These are phyloP conservation scores for Osmerus eperlanus DNA, from an alignment of 2,113 vertebrate genomes.

Conservation along the genomic window DNA sequence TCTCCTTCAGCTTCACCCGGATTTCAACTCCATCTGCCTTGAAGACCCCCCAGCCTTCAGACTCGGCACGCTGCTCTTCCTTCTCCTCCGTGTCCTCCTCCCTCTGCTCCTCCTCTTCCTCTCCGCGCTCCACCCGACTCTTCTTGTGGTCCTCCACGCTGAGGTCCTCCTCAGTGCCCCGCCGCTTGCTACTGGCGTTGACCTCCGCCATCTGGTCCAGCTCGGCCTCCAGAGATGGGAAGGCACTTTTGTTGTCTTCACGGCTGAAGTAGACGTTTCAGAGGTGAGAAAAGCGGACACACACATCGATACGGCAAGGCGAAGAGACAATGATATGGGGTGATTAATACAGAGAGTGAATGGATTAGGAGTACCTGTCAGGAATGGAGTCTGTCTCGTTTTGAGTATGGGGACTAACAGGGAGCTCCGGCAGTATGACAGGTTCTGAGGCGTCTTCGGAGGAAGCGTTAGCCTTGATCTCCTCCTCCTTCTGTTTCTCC, in stretches of 20 bases:
- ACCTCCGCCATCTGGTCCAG: constrained; percentile 32
- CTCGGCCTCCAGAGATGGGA: constrained; percentile 29
- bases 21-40: constrained; percentile 64
- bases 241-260: constrained; percentile 29
- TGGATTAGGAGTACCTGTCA: constrained; percentile 43
- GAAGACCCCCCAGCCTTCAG: constrained; percentile 57
- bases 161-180: constrained; percentile 46
- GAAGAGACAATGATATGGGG: background rate
- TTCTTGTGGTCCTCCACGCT: constrained; percentile 61
- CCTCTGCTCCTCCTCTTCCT: constrained; percentile 25
- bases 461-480: constrained; percentile 11
- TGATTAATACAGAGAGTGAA: background rate
- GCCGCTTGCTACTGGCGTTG: constrained; percentile 47
- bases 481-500: constrained; percentile 12
- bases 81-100: constrained; percentile 15
- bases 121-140: constrained; percentile 47
- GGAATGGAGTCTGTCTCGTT: constrained; percentile 21
- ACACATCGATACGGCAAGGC: background rate
- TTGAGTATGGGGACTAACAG: constrained; percentile 1
- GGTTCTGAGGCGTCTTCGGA: constrained; percentile 5
- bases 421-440: background rate
- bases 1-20: constrained; percentile 57
- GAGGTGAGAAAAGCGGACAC: background rate
- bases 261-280: constrained; percentile 62
- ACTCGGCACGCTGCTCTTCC: background rate